phyloP scores from a whole-genome alignment of 2,113 vertebrate species.

The Cranoglanis bouderius region DNA sequence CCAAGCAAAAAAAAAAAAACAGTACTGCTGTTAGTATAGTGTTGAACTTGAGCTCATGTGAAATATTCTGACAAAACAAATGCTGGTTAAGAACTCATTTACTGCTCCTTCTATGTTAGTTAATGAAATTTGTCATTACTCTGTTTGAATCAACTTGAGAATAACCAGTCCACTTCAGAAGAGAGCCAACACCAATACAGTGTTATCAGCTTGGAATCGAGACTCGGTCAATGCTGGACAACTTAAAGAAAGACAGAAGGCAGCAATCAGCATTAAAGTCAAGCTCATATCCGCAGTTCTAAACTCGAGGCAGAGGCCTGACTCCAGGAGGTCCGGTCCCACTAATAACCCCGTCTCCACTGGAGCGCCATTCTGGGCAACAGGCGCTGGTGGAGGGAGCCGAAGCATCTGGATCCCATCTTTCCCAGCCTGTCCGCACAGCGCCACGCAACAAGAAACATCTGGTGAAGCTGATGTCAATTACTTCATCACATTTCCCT shows the following conservation, averaged over 20 bases:
- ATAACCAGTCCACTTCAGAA: not conserved
- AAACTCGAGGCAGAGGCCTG: slow-evolving; percentile 38
- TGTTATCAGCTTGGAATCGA: not conserved
- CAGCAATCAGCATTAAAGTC: slow-evolving; percentile 32
- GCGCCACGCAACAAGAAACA: slow-evolving; percentile 75
- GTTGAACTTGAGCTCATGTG: not conserved
- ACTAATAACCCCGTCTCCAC: slow-evolving; percentile 67
- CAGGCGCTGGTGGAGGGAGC: slow-evolving; percentile 68
- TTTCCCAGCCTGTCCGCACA: slow-evolving; percentile 62
- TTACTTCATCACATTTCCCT: slow-evolving; percentile 75
- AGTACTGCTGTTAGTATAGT: not conserved
- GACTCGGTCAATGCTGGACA: slow-evolving; percentile 9
- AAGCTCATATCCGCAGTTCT: slow-evolving; percentile 33
- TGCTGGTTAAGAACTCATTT: not conserved
- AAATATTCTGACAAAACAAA: not conserved
- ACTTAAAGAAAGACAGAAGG: slow-evolving; percentile 30
- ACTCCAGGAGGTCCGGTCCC: slow-evolving; percentile 53
- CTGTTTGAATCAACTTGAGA: not conserved
- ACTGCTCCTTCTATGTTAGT: too few relatives aligned
- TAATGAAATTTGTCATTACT: not conserved
- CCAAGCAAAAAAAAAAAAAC: not conserved
- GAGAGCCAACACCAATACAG: not conserved
- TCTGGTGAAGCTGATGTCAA: slow-evolving; percentile 79
- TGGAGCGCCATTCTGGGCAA: slow-evolving; percentile 67
- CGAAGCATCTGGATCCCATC: slow-evolving; percentile 78